Evolutionary conservation across 2,888 invertebrate genomes (phyloP).

Genomic region (Drosophila stalkeri): DNA sequence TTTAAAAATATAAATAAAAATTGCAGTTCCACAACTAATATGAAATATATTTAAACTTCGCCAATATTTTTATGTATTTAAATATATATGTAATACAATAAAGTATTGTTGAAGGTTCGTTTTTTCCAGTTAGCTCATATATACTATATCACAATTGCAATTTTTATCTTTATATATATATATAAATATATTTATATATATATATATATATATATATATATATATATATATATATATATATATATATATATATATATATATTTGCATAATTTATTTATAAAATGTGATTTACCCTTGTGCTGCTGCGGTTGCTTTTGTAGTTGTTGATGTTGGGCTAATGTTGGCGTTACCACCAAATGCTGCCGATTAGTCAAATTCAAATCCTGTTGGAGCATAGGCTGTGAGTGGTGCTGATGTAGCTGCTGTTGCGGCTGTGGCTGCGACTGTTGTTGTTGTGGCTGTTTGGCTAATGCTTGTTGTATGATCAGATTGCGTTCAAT

Average conservation of each 20-base stretch:
- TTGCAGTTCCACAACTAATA: neutral
- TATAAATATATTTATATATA: too few species aligned
- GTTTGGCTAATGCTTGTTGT: constrained; percentile 81
- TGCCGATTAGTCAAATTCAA: constrained; percentile 60
- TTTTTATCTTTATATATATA: too few species aligned
- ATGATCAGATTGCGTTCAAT: constrained; percentile 84
- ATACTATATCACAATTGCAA: too few species aligned
- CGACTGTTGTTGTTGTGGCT: constrained; percentile 49
- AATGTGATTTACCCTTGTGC: constrained; percentile 76
- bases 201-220: too few species aligned
- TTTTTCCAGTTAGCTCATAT: neutral
- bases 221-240: neutral
- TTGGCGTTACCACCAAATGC: constrained; percentile 56
- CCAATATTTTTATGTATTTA: neutral
- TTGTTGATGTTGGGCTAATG: constrained; percentile 59
- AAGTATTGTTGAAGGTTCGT: neutral
- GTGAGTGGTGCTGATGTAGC: constrained; percentile 20
- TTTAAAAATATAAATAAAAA: neutral
- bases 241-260: too few species aligned
- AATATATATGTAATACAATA: neutral
- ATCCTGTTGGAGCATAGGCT: constrained; percentile 38
- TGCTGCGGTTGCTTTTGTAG: constrained; percentile 79
- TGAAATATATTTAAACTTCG: neutral
- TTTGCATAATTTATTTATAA: neutral
- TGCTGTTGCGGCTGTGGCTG: constrained; percentile 17